Evolutionary conservation across 2,888 invertebrate genomes (phyloP).

Genomic region (Amphipoea lucens): DNA sequence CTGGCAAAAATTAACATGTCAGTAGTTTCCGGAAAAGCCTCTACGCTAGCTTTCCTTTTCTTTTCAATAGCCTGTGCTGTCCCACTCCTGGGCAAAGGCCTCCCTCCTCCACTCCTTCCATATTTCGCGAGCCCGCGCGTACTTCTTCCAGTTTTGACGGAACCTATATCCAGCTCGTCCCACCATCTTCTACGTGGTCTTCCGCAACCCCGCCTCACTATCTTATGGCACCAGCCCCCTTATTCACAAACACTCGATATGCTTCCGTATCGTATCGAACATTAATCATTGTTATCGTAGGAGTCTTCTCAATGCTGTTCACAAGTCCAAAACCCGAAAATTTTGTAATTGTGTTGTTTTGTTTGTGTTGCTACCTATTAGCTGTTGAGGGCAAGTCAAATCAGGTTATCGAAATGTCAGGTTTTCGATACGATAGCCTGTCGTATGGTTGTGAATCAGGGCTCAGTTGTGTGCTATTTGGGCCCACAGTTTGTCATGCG

Average conservation of each 20-base stretch:
- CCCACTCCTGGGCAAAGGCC: not conserved
- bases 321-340: no score
- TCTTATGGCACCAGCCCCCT: not conserved
- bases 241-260: no score
- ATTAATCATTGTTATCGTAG: no score
- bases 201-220: not conserved
- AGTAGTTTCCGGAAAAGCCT: not conserved
- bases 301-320: no score
- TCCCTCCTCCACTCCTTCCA: not conserved
- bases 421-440: no score
- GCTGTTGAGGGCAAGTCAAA: no score
- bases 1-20: not conserved
- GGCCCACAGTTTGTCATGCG: not conserved
- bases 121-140: not conserved
- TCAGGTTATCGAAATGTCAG: no score
- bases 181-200: not conserved
- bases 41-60: not conserved
- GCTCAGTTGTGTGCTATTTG: not conserved
- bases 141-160: not conserved
- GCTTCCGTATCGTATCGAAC: no score
- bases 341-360: no score
- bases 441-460: no score
- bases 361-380: no score
- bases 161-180: not conserved
- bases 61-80: not conserved